These are phyloP conservation scores for Boleophthalmus pectinirostris DNA, from an alignment of 2,113 vertebrate genomes.

Conservation along the genomic window DNA sequence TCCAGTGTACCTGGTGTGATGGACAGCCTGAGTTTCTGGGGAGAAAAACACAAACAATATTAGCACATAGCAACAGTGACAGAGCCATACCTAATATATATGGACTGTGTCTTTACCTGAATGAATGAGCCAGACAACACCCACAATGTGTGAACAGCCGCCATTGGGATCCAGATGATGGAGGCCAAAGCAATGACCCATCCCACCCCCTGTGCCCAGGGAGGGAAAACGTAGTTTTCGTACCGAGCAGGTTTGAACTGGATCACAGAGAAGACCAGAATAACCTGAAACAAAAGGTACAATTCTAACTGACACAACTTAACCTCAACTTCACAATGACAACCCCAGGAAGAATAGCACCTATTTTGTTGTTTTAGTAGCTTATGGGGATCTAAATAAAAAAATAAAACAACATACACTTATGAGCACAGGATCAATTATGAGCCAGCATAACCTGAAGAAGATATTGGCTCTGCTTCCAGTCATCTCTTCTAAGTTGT, in stretches of 20 bases:
- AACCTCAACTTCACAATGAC: background rate
- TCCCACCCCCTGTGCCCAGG: constrained; percentile 78
- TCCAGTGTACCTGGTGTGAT: constrained; percentile 65
- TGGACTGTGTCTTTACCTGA: constrained; percentile 54
- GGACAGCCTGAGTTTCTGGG: constrained; percentile 74
- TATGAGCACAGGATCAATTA: constrained; percentile 69
- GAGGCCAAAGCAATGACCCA: constrained; percentile 77
- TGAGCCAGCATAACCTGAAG: constrained; percentile 73
- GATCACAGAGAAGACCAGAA: constrained; percentile 75
- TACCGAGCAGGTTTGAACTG: constrained; percentile 79
- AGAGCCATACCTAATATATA: background rate
- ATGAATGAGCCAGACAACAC: constrained; percentile 70
- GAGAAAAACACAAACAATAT: constrained; percentile 3
- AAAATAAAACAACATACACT: constrained; percentile 52
- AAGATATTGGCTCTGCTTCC: constrained; percentile 69
- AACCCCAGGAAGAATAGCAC: too few species aligned
- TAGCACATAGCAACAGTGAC: background rate
- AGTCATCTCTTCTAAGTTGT: constrained; percentile 75
- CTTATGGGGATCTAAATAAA: too few species aligned
- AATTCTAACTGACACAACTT: background rate
- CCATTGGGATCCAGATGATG: constrained; percentile 81
- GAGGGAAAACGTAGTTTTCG: constrained; percentile 71
- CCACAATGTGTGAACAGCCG: constrained; percentile 74
- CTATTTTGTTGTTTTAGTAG: too few species aligned
- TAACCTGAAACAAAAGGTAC: constrained; percentile 60